phyloP scores from a whole-genome alignment of 2,113 vertebrate species.

The Climacteris rufus region DNA sequence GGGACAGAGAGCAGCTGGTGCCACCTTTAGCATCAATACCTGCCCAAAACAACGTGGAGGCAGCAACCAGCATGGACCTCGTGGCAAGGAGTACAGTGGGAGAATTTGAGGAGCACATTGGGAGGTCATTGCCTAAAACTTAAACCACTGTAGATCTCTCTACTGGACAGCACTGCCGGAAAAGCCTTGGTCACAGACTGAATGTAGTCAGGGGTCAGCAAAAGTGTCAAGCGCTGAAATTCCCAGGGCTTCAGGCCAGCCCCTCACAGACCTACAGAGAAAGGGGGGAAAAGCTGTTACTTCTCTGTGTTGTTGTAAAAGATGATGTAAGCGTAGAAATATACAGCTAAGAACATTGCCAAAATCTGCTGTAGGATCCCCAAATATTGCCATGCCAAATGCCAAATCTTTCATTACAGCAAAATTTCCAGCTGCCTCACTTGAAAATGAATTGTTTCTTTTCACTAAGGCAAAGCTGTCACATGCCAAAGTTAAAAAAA shows the following conservation, averaged over 20 bases:
- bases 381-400: neutral
- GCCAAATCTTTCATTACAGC: slow-evolving; percentile 6
- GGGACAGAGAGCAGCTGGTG: neutral
- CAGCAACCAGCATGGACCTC: neutral
- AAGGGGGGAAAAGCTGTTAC: neutral
- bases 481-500: neutral
- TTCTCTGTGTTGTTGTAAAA: neutral
- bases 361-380: neutral
- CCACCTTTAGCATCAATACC: neutral
- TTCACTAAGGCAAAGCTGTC: slow-evolving; percentile 15
- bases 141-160: neutral
- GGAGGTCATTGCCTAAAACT: neutral
- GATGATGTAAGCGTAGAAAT: neutral
- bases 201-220: neutral
- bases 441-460: slow-evolving; percentile 48
- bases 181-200: neutral
- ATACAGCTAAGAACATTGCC: neutral
- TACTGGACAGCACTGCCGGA: neutral
- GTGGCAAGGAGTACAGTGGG: neutral
- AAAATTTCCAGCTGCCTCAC: slow-evolving; percentile 30
- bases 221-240: neutral
- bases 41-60: fast-evolving
- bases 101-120: fast-evolving
- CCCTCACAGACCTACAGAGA: neutral
- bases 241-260: neutral